Evolutionary conservation across 2,113 vertebrate genomes (phyloP).

Genomic region (Aldabrachelys gigantea): DNA sequence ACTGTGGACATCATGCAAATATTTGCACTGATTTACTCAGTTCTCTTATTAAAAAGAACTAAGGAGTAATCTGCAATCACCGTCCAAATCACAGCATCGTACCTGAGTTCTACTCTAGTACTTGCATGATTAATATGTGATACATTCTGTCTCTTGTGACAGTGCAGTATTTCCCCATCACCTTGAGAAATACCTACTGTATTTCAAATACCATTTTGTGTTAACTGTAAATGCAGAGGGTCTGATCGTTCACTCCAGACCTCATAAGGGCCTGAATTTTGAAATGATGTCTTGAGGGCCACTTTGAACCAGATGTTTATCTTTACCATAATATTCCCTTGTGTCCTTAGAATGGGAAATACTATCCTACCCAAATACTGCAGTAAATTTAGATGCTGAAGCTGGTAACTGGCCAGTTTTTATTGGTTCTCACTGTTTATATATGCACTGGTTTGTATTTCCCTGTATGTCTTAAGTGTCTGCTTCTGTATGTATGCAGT

Average conservation of each 20-base stretch:
- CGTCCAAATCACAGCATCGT: not conserved
- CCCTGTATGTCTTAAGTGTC: constrained; percentile 29
- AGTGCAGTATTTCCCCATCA: not conserved
- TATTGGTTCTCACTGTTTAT: constrained; percentile 24
- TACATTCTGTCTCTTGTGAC: not conserved
- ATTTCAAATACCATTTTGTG: not conserved
- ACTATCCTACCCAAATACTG: not conserved
- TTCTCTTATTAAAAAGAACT: not conserved
- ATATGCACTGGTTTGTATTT: constrained; percentile 34
- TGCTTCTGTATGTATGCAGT: constrained; percentile 43
- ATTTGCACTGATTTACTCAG: not conserved
- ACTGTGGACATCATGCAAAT: not conserved
- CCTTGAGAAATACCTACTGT: not conserved
- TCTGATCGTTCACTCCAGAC: not conserved
- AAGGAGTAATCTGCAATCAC: not conserved
- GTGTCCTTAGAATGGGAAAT: not conserved
- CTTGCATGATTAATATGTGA: not conserved
- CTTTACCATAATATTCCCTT: not conserved
- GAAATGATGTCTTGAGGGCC: not conserved
- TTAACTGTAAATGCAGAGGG: not conserved
- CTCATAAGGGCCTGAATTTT: not conserved
- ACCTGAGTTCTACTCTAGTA: not conserved
- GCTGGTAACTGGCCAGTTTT: constrained; percentile 41
- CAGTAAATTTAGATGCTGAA: constrained; percentile 31
- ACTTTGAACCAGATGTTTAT: not conserved